Evolutionary conservation across 2,888 invertebrate genomes (phyloP), one percentile per base, ranked within the genome.

Genomic region (Hyalella azteca): DNA sequence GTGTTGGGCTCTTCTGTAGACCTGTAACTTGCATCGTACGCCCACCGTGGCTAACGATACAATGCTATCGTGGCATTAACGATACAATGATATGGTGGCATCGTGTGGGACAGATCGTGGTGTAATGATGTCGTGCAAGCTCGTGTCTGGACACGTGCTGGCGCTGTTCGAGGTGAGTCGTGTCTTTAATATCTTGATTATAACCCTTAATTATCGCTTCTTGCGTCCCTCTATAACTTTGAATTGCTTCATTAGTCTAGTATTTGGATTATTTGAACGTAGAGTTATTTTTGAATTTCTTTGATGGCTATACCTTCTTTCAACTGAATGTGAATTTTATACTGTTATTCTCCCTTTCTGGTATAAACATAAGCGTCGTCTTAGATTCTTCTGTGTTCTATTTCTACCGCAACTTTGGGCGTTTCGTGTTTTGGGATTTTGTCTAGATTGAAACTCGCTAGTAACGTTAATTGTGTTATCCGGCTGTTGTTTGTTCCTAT

Each of bases 1-100:
- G 22, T 54, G 54, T 54, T 54, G 54, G 54, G 54, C 22, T 29
- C 54, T 54, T 54, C 54, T 29, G 22, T 54, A 54, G 54, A 54
- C 9, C 54, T 54, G 54, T 54, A 26, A 7, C 22, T 22, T 54
- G 54, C 54, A 22, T 54, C 54, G n/a, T 13, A 49, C 49, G 49
- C 5, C 22, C n/a, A n/a, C n/a, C n/a, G n/a, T n/a, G n/a, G n/a
- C n/a, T n/a, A n/a, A n/a, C 22, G 49, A n/a, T 49, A 22, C 49
- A 54, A 54, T 54, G 26, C 22, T 54, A 54, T n/a, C 54, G 54
- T 7, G 54, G 26, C 54, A 29, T 22, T n/a, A n/a, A n/a, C 22
- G 49, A n/a, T 49, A 22, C 49, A 54, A 54, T 54, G 26, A 54
- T 54, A 54, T n/a, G 26, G 54, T 7, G 54, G 26, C 54, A 29